Conservation (phyloP, 2,797 vertebrate species). For the Lates japonicus region DNA sequence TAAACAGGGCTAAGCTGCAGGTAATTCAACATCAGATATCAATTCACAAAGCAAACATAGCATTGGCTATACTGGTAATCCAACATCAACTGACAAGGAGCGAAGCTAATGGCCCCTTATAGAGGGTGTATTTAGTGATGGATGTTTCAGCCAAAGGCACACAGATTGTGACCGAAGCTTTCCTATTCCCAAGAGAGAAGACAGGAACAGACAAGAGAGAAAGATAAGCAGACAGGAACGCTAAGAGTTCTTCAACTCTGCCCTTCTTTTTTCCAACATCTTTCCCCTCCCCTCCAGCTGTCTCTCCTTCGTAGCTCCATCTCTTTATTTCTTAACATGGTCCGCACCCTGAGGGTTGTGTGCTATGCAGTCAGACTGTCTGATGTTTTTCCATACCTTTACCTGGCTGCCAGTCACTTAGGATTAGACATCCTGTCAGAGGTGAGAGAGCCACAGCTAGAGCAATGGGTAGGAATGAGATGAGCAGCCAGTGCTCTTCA, state of each 20-base stretch:
- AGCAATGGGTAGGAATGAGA: slow-evolving; percentile 10
- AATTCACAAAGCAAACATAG: neutral
- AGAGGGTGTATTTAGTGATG: slow-evolving; percentile 2
- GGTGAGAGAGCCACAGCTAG: slow-evolving; percentile 35
- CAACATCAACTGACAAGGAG: slow-evolving; percentile 14
- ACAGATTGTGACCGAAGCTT: neutral
- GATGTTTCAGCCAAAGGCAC: slow-evolving; percentile 4
- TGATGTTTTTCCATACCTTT: slow-evolving; percentile 30
- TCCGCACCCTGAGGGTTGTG: slow-evolving; percentile 5
- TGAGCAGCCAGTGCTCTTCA: slow-evolving; percentile 37
- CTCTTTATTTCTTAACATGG: slow-evolving; percentile 10
- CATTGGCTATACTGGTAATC: neutral
- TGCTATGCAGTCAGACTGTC: slow-evolving; percentile 22
- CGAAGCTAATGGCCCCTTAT: slow-evolving; percentile 20
- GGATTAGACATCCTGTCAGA: slow-evolving; percentile 55
- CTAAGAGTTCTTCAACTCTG: neutral
- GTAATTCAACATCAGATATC: slow-evolving; percentile 20
- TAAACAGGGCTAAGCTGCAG: neutral
- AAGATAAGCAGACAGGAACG: neutral
- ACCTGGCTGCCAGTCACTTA: slow-evolving; percentile 42
- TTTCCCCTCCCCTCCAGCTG: neutral
- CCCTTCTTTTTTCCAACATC: neutral
- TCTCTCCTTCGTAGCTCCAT: neutral
- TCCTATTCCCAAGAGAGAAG: neutral
- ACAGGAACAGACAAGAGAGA: slow-evolving; percentile 2